These are phyloP conservation scores for Digitonthophagus gazella DNA, from an alignment of 2,888 invertebrate genomes.

Conservation along the genomic window DNA sequence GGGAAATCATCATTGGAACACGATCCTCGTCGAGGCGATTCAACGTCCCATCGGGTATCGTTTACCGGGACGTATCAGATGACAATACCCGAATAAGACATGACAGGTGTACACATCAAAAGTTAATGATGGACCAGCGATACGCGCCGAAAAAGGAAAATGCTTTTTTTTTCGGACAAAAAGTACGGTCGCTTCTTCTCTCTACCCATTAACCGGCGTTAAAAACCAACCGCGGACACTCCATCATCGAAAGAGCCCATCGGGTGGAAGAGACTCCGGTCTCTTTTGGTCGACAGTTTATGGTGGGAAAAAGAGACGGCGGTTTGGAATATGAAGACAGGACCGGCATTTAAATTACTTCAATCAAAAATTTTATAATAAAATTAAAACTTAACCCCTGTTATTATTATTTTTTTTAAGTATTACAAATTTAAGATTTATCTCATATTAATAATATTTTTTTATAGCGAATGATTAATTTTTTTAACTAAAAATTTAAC, in stretches of 20 bases:
- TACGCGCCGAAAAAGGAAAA: not conserved
- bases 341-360: not conserved
- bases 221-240: constrained; percentile 23
- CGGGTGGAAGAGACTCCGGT: not conserved
- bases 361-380: not conserved
- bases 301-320: not conserved
- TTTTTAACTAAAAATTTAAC: too few species aligned
- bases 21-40: not conserved
- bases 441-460: too few species aligned
- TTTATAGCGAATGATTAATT: too few species aligned
- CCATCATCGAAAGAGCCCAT: not conserved
- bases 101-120: not conserved
- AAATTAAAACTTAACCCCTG: too few species aligned
- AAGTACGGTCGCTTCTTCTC: not conserved
- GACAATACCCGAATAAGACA: not conserved
- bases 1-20: not conserved
- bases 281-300: not conserved
- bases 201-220: not conserved
- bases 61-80: not conserved
- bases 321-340: not conserved
- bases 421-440: too few species aligned
- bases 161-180: not conserved
- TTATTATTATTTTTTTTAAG: too few species aligned
- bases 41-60: not conserved
- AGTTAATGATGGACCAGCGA: not conserved